Evolutionary conservation across 2,113 vertebrate genomes (phyloP), one percentile per base, ranked within the genome.

Genomic region (Microtus richardsoni): DNA sequence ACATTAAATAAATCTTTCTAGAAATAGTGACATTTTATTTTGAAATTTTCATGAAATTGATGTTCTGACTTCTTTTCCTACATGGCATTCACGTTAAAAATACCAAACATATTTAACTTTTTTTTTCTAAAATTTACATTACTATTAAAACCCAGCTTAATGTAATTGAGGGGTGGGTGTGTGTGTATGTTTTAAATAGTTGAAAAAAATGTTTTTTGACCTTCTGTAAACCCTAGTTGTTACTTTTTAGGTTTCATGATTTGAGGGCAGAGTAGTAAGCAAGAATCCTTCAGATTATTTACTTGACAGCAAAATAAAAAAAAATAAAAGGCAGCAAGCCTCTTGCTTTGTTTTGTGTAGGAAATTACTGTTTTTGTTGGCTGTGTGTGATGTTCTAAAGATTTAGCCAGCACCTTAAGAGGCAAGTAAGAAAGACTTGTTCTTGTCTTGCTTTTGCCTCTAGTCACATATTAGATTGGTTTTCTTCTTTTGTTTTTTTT

Each of bases 401-500:
- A 39, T 21, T 11, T 47, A 79, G 93, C 60, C 52, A 16, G 30
- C 54, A 91, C 73, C 93, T 97, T 96, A 3, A 0, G 68, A 88
- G 71, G 21, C 71, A 24, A 21, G 83, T 17, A 17, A 77, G 77
- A 54, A 13, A 58, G 26, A 47, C 96, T 97, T 39, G 9, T 74
- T 97, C 68, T 98, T 96, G 95, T 89, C 58, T 94, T 91, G 93
- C 92, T 88, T 97, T 80, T 95, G 97, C 97, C 90, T 95, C 96
- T 97, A 96, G 97, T 97, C 95, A 96, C 94, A 84, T 83, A 78
- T 68, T 95, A 70, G 52, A 92, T 98, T 97, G 95, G 96, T 98
- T 98, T 98, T 58, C 49, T 73, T 28, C 24, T 96, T 36, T 95
- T 96, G 92, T 93, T 95, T 4, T 54, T 97, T 85, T 47, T 47